Base-by-base conservation (phyloP, 2,888 invertebrate genomes). In the Rhamphomyia laevipes region DNA sequence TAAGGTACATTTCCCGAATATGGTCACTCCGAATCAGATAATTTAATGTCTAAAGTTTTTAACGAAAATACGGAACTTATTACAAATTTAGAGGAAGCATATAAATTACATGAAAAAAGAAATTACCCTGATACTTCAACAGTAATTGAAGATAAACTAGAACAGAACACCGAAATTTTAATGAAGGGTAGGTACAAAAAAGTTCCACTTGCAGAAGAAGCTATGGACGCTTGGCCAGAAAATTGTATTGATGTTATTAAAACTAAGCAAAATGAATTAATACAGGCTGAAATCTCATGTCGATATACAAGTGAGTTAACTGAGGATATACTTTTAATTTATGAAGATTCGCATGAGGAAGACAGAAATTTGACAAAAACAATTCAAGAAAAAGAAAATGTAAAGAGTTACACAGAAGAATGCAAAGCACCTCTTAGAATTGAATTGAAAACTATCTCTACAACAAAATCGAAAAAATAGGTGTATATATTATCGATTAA, bases 251-350 rank as follows among this genome's bases (percentile, higher is more conserved):
- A 33, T 15, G 5, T 16, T 13, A 13, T 16, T 15, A n/a, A 40
- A 17, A 47, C 18, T 35, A 50, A 16, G 1, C 27, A 30, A 16
- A 35, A 30, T 1, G 27, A 9, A 12, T 35, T 15, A 3, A 13
- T 11, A 31, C 12, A 9, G 47, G 33, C 13, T 10, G 31, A 13
- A 12, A 45, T 55, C 49, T 50, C 63, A 66, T 38, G 48, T 40
- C 3, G 59, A 60, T 2, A 58, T 50, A 12, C 65, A 62, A 38
- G 59, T 57, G 35, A 12, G 21, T n/a, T n/a, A 16, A 69, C 77
- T 10, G 76, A 77, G 59, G 78, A 80, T 57, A 76, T 81, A 21
- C 74, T 77, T 55, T 63, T 81, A 31, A 72, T 80, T 9, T 78
- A 77, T 45, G 77, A 75, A 47, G 81, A 80, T 35, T 75, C 76